A percentile compares a stretch with the other conserved stretches of the same genome.
phyloP scores from a whole-genome alignment of 2,113 vertebrate species.

The Anhinga anhinga region DNA sequence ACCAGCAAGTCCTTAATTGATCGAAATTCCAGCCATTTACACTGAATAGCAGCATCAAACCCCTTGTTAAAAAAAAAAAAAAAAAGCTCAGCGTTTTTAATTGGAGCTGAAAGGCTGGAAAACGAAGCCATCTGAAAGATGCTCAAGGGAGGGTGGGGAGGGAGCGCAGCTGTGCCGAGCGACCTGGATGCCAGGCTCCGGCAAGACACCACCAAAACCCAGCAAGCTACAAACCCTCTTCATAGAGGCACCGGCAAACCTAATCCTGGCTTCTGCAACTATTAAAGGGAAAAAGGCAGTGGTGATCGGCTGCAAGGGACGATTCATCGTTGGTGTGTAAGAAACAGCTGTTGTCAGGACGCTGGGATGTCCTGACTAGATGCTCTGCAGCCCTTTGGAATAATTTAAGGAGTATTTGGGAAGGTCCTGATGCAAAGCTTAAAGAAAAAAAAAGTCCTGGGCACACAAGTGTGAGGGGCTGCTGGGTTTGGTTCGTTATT shows the following conservation, averaged over 20 bases:
- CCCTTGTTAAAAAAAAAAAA: background rate
- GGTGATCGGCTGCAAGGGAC: background rate
- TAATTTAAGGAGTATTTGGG: background rate
- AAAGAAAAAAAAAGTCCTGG: background rate
- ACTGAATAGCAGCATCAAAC: constrained; percentile 33
- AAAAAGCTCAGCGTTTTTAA: background rate
- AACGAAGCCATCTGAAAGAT: constrained; percentile 37
- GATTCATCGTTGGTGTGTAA: background rate
- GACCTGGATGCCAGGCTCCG: background rate
- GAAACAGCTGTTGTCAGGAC: background rate
- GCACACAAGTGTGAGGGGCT: background rate
- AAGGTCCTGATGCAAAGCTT: background rate
- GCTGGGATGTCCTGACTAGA: background rate
- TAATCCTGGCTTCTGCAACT: background rate
- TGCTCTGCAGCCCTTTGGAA: background rate
- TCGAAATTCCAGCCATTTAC: constrained; percentile 4
- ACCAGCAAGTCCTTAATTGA: constrained; percentile 8
- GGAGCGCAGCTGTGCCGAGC: background rate
- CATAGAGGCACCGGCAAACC: background rate
- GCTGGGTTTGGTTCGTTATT: background rate
- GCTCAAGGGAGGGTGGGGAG: background rate
- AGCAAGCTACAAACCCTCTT: background rate
- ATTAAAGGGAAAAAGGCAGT: background rate
- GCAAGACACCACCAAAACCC: background rate
- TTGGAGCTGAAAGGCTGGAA: constrained; percentile 46